Evolutionary conservation across 2,888 invertebrate genomes (phyloP), one percentile per base, ranked within the genome.

Genomic region (Quadriops clusia): DNA sequence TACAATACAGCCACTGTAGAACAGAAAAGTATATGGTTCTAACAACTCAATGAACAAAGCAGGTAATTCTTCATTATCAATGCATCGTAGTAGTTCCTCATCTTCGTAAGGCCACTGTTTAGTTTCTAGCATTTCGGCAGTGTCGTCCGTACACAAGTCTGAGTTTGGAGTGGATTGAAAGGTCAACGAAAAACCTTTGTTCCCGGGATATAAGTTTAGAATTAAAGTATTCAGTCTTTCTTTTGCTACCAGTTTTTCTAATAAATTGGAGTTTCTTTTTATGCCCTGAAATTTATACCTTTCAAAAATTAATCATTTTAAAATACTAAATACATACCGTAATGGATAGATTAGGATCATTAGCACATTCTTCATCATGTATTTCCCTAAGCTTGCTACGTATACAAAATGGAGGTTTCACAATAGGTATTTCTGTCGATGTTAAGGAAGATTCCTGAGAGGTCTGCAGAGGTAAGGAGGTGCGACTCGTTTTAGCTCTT

Each of bases 1-100:
- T 55, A 91, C 82, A 40, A 93, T 80, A 65, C 90, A 89, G 39
- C 91, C 91, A 46, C 79, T 84, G 60, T 91, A 89, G 64, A 89
- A 85, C 37, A 93, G 68, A 60, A 83, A 81, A 29, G 84, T 81
- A 54, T 85, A 77, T 5, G 77, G 70, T 55, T 86, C 87, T 37
- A 93, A 63, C 43, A 90, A 64, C 58, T 91, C 87, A 38, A 86
- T 69, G 34, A 93, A 67, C 53, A 83, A 76, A 37, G 87, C 82
- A 28, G 93, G 93, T 54, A 94, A 65, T 64, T 90, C 82, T 60
- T 89, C 89, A 61, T 82, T 83, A 60, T 91, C 87, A 50, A 93
- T 80, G 57, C 83, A 87, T 53, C 81, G 78, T 44, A 93, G 66
- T 39, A 91, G 61, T 53, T 86, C 78, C 53, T 89, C 87, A 60